phyloP scores from a whole-genome alignment of 2,113 vertebrate genomes.

The Aegithalos caudatus region DNA sequence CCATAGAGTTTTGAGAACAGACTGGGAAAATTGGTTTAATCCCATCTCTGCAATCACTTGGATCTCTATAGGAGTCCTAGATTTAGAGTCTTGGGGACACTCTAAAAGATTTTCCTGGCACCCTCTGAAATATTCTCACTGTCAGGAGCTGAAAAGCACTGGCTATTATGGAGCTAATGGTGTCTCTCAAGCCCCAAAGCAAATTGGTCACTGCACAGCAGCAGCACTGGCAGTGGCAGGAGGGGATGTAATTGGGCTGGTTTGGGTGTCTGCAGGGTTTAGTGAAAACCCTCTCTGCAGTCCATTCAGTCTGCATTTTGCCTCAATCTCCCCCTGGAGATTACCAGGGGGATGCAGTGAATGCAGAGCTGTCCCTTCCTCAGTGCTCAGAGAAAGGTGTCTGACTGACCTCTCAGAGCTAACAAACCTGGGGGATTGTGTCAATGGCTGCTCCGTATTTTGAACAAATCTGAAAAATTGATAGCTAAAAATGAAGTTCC shows the following conservation, averaged over 20 bases:
- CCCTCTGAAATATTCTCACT: constrained; percentile 13
- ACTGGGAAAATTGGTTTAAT: constrained; percentile 50
- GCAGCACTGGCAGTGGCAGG: background rate
- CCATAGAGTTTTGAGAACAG: background rate
- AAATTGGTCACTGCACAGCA: background rate
- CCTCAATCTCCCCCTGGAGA: background rate
- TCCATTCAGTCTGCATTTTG: background rate
- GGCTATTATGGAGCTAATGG: background rate
- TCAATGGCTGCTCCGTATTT: background rate
- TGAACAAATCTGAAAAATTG: background rate
- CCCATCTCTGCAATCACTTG: background rate
- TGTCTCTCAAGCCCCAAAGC: background rate
- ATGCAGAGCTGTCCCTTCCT: background rate
- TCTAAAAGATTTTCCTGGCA: constrained; percentile 41
- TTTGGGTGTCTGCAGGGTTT: background rate
- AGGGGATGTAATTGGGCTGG: background rate
- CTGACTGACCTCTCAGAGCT: background rate
- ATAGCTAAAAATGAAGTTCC: background rate
- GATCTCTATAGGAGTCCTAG: background rate
- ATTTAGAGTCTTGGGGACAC: background rate
- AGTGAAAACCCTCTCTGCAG: background rate
- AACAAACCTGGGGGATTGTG: background rate
- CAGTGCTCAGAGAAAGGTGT: background rate
- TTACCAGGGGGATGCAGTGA: background rate
- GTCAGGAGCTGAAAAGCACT: background rate